phyloP scores from a whole-genome alignment of 2,113 vertebrate genomes.

The Astur gentilis region DNA sequence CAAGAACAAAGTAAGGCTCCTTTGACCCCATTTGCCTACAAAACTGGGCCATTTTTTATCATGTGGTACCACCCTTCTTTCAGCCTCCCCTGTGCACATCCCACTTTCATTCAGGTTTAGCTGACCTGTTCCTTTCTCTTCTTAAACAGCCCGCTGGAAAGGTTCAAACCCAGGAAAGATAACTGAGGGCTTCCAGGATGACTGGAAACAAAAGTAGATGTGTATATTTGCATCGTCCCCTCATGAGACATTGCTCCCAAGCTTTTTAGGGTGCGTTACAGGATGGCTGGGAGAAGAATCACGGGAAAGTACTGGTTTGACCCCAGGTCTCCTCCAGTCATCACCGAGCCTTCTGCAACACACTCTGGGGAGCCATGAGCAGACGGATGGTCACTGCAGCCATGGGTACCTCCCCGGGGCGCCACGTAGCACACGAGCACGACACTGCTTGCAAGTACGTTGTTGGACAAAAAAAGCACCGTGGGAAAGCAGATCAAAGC shows the following conservation, averaged over 20 bases:
- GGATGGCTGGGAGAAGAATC: neutral
- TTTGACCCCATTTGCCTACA: neutral
- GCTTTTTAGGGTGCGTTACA: neutral
- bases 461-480: neutral
- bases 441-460: fast-evolving
- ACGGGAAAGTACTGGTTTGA: neutral
- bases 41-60: neutral
- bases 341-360: neutral
- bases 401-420: neutral
- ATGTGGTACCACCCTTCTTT: neutral
- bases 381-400: neutral
- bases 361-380: neutral
- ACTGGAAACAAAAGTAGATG: neutral
- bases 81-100: neutral
- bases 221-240: neutral
- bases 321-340: neutral
- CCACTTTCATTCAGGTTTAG: neutral
- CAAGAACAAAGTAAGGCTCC: neutral
- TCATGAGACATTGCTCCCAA: neutral
- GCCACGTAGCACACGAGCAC: fast-evolving
- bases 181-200: neutral
- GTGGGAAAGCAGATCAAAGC: constrained; percentile 34
- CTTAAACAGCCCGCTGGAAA: neutral
- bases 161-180: neutral
- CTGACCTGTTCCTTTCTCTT: neutral